Percentiles rank a stretch among this genome's conserved stretches.
These are phyloP conservation scores for Aricia artaxerxes DNA, from an alignment of 2,888 invertebrate species.

Conservation along the genomic window DNA sequence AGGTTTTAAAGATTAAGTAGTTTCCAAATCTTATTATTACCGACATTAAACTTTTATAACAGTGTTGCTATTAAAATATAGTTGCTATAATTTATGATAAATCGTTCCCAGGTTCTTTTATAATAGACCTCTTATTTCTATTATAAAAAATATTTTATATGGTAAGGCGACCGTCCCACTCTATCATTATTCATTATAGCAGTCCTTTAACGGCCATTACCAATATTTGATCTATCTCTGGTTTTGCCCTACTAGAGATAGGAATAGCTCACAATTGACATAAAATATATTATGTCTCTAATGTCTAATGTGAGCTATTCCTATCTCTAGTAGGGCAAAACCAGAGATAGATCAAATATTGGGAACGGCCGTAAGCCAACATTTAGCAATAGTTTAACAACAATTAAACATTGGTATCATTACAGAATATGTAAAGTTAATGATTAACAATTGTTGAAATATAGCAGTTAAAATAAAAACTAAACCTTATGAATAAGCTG, in stretches of 20 bases:
- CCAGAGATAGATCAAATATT: no score
- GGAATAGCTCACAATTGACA: no score
- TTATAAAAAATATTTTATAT: constrained; percentile 26
- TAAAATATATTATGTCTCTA: no score
- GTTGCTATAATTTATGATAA: constrained; percentile 8
- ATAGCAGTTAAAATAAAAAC: not conserved
- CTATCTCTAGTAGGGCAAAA: no score
- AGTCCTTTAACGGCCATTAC: no score
- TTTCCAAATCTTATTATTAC: not conserved
- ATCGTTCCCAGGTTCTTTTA: not conserved
- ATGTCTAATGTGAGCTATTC: no score
- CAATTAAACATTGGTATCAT: not conserved
- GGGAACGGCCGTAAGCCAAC: no score
- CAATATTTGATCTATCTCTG: no score
- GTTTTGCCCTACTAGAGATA: no score
- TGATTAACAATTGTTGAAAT: not conserved
- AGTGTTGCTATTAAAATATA: constrained; percentile 10
- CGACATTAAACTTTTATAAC: not conserved
- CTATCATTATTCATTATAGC: not conserved
- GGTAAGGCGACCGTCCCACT: constrained; percentile 4
- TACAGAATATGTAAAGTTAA: not conserved
- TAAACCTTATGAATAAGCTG: constrained; percentile 1
- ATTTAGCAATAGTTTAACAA: not conserved
- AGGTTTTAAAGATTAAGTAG: not conserved
- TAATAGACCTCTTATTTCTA: constrained; percentile 24